Evolutionary conservation across 2,797 vertebrate genomes (phyloP).

Genomic region (Hybognathus amarus): DNA sequence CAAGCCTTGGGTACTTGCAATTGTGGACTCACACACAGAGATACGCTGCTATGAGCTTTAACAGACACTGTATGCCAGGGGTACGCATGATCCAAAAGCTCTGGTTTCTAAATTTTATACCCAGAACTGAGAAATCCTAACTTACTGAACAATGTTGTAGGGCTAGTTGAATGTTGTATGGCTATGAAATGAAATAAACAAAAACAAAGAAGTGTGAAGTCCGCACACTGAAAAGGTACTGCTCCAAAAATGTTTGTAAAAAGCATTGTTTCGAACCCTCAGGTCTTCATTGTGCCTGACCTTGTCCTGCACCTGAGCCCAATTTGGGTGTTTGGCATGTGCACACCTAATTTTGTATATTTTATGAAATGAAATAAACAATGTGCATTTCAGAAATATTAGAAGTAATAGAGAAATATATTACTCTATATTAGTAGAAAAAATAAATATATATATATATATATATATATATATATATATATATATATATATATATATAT

Average conservation of each 20-base stretch:
- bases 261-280: too few relatives aligned
- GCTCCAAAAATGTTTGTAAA: too few relatives aligned
- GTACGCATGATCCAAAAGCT: background rate
- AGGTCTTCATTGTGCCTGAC: too few relatives aligned
- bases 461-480: too few relatives aligned
- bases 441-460: too few relatives aligned
- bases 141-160: background rate
- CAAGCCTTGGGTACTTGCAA: slow-evolving; percentile 44
- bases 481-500: too few relatives aligned
- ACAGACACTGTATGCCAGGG: slow-evolving; percentile 9
- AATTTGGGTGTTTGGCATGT: too few relatives aligned
- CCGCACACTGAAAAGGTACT: too few relatives aligned
- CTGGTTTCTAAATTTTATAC: background rate
- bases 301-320: too few relatives aligned
- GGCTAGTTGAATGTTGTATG: background rate
- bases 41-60: slow-evolving; percentile 23
- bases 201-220: too few relatives aligned
- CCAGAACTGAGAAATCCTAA: background rate
- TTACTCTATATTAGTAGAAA: too few relatives aligned
- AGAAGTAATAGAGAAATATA: background rate
- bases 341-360: too few relatives aligned
- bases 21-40: background rate
- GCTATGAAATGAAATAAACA: background rate
- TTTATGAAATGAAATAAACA: background rate
- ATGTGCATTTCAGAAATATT: background rate